Evolutionary conservation across 1,140 invertebrate genomes (phyloP), one percentile per base, ranked within the genome.

Genomic region (Pissodes strobi): DNA sequence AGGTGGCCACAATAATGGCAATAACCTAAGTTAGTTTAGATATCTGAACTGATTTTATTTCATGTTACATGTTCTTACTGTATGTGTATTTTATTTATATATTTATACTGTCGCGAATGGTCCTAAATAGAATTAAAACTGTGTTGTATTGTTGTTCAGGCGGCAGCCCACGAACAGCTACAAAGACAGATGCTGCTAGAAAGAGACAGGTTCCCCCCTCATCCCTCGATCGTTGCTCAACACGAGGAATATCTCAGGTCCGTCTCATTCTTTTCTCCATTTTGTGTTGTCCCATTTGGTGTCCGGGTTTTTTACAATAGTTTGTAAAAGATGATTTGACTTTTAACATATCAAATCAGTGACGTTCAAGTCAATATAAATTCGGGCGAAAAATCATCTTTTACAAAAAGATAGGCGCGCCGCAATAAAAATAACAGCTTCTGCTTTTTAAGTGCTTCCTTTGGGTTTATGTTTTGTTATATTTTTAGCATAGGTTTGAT

Each of bases 131-230:
- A n/a, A n/a, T n/a, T n/a, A n/a, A n/a, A n/a, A n/a, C n/a, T n/a
- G n/a, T n/a, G n/a, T n/a, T n/a, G 53, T 52, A 68, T 66, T 57
- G 37, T 59, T 66, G 55, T 70, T 49, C 45, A 75, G 82, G 87
- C 81, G 76, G 87, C 86, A 19, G 89, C 91, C 55, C 91, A 94
- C 71, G 92, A 94, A 77, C 91, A 93, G 72, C 77, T 94, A 19
- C 91, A 94, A 77, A 83, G 92, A 65, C 91, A 94, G 71, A 82
- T 94, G 72, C 81, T 95, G 80, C 76, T 94, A 78, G 92, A 94
- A 76, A 82, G 91, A 22, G 90, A 92, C 69, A 81, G 89, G 48
- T 87, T 86, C 72, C 84, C 82, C 61, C 84, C 83, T 55, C 88
- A 88, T 53, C 85, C 86, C 12, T 84, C 84, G 5, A 78, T 88